phyloP scores from a whole-genome alignment of 2,888 invertebrate species.

The Noctua comes region DNA sequence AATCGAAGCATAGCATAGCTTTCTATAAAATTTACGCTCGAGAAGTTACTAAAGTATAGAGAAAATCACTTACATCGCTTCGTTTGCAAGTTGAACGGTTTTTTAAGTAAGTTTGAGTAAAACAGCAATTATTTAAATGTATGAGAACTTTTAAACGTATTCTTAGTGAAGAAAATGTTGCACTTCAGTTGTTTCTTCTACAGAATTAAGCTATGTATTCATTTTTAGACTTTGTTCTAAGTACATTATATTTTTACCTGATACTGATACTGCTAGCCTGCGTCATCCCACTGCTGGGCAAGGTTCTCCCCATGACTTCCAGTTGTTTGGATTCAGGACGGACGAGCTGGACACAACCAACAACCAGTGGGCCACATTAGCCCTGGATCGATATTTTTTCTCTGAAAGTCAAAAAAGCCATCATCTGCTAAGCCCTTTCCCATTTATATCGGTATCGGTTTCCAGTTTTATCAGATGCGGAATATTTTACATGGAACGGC shows the following conservation, averaged over 20 bases:
- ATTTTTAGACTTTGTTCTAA: neutral
- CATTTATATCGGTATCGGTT: neutral
- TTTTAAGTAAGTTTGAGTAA: neutral
- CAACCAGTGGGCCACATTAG: no score
- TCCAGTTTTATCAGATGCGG: neutral
- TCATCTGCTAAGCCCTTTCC: no score
- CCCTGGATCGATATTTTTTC: no score
- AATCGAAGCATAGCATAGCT: neutral
- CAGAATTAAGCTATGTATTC: neutral
- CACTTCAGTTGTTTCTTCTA: conserved; percentile 1
- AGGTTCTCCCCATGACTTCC: no score
- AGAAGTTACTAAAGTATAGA: conserved; percentile 14
- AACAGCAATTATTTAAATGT: conserved; percentile 20
- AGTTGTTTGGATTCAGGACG: no score
- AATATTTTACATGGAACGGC: neutral
- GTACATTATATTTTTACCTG: no score
- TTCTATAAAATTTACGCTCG: neutral
- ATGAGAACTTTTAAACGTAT: neutral
- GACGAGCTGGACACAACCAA: no score
- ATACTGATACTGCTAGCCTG: no score
- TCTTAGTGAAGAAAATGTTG: neutral
- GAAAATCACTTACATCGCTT: conserved; percentile 14
- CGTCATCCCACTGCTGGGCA: no score
- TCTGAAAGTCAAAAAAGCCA: no score
- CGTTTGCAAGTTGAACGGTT: conserved; percentile 1